A percentile compares a stretch with the other conserved stretches of the same genome.
These are phyloP conservation scores for Ornithorhynchus anatinus DNA, from an alignment of 2,113 vertebrate species.

Conservation along the genomic window DNA sequence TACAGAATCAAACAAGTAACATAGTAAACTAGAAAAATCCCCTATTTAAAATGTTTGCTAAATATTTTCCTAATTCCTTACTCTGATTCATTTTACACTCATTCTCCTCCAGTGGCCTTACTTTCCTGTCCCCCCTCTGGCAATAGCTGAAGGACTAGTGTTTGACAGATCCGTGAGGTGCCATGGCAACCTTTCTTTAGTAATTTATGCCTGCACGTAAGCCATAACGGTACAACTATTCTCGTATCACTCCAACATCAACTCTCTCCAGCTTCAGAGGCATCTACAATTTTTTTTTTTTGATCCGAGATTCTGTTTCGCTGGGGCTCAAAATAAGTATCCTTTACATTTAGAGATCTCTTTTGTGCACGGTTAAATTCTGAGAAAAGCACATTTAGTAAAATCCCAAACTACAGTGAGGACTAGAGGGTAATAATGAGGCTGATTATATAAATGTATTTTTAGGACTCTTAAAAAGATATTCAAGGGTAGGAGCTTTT, in stretches of 20 bases:
- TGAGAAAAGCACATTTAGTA: not conserved
- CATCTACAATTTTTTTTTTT: not conserved
- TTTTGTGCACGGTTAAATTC: not conserved
- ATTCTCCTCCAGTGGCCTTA: slow-evolving; percentile 31
- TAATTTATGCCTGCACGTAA: slow-evolving; percentile 64
- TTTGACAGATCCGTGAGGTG: slow-evolving; percentile 66
- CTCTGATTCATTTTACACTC: slow-evolving; percentile 44
- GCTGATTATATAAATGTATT: too few relatives aligned
- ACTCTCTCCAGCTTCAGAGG: slow-evolving; percentile 22
- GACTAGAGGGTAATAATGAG: too few relatives aligned
- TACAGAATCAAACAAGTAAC: not conserved
- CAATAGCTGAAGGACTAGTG: slow-evolving; percentile 29
- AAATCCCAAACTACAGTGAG: not conserved
- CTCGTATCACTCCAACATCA: slow-evolving; percentile 34
- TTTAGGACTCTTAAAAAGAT: too few relatives aligned
- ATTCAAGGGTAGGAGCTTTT: too few relatives aligned
- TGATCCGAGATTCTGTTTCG: not conserved
- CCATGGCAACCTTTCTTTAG: slow-evolving; percentile 63
- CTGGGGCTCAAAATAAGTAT: not conserved
- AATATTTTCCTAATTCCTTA: slow-evolving; percentile 2
- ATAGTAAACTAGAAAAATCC: not conserved
- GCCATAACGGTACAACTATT: slow-evolving; percentile 66
- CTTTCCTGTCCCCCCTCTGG: slow-evolving; percentile 43
- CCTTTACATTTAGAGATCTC: not conserved
- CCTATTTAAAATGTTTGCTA: not conserved